Percentiles rank a stretch among this genome's conserved stretches.
Evolutionary conservation across 2,797 vertebrate species (phyloP).

Genomic region (Melanotaenia maccullochi): DNA sequence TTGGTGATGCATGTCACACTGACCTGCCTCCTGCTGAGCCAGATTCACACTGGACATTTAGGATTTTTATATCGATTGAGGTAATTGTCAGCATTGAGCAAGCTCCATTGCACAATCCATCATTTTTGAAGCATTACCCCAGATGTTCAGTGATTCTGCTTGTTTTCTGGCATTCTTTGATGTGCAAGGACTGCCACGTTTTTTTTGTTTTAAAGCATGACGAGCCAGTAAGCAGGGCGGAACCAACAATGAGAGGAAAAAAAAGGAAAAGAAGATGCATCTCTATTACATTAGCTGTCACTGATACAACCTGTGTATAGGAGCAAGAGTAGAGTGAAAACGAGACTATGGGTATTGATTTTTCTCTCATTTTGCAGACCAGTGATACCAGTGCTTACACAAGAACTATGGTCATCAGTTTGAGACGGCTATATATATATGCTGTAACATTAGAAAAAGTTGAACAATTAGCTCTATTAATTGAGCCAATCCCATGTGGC

Average conservation of each 20-base stretch:
- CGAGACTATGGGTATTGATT: constrained; percentile 30
- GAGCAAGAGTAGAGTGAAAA: constrained; percentile 16
- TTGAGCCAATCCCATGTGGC: not conserved
- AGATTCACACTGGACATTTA: constrained; percentile 14
- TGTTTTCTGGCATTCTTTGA: not conserved
- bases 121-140: constrained; percentile 42
- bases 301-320: constrained; percentile 10
- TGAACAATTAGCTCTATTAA: not conserved
- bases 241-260: constrained; percentile 16
- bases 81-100: constrained; percentile 64
- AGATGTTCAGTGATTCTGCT: not conserved
- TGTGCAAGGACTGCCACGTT: not conserved
- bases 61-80: constrained; percentile 57
- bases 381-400: constrained; percentile 16
- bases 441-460: not conserved
- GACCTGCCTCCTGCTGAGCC: constrained; percentile 49
- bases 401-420: constrained; percentile 33
- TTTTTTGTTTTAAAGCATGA: constrained; percentile 16
- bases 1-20: constrained; percentile 61
- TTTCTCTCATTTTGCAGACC: constrained; percentile 45
- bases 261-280: constrained; percentile 24
- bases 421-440: constrained; percentile 21
- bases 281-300: constrained; percentile 20
- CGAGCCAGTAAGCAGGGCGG: constrained; percentile 19
- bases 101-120: constrained; percentile 55